phyloP scores from a whole-genome alignment of 2,113 vertebrate species.

The Bombycilla garrulus region DNA sequence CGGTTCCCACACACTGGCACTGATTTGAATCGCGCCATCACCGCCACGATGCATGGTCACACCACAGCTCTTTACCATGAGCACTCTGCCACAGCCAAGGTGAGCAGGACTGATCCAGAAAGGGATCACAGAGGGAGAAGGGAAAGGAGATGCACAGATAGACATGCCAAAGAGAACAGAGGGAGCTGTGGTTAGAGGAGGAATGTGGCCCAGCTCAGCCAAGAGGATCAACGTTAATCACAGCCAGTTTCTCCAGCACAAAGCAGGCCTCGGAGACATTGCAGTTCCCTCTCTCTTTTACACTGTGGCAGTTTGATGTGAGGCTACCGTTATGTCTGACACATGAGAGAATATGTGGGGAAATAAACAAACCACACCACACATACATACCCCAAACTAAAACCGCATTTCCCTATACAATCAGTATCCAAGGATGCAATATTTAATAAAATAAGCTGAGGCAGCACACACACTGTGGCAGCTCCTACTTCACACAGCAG shows the following conservation, averaged over 20 bases:
- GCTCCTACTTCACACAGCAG: neutral
- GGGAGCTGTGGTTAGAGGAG: neutral
- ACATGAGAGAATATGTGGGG: neutral
- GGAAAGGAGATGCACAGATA: neutral
- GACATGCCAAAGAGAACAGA: neutral
- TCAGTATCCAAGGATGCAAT: neutral
- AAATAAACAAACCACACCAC: neutral
- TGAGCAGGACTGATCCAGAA: neutral
- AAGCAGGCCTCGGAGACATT: neutral
- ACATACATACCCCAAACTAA: neutral
- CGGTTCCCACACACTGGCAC: neutral
- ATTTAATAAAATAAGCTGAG: neutral
- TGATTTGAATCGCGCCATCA: fast-evolving
- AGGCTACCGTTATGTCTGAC: neutral
- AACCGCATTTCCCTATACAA: neutral
- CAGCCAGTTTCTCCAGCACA: neutral
- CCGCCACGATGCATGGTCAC: fast-evolving
- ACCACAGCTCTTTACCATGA: neutral
- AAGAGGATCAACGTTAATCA: neutral
- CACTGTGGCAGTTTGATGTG: neutral
- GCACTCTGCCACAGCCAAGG: neutral
- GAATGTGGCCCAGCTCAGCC: neutral
- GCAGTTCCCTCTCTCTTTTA: neutral
- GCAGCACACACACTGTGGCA: neutral
- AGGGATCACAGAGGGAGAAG: fast-evolving